phyloP scores from a whole-genome alignment of 2,113 vertebrate genomes.

The Notothenia rossii region DNA sequence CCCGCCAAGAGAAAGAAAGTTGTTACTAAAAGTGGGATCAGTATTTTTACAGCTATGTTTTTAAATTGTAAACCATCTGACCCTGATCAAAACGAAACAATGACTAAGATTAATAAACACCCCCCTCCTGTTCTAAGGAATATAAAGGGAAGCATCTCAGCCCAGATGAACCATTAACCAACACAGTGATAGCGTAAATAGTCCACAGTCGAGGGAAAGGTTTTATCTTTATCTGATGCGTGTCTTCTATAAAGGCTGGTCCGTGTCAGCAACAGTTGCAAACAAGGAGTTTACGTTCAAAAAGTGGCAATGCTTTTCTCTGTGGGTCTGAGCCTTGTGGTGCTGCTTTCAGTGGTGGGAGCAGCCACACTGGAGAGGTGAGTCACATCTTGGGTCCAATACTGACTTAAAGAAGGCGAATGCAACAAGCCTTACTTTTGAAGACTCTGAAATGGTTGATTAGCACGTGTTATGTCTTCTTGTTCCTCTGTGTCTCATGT shows the following conservation, averaged over 20 bases:
- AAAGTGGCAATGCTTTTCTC: constrained; percentile 22
- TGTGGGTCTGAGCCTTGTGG: constrained; percentile 27
- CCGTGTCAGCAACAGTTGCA: not conserved
- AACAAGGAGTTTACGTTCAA: not conserved
- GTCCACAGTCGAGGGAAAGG: constrained; percentile 26
- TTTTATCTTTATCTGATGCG: constrained; percentile 44
- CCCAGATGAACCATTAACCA: constrained; percentile 47
- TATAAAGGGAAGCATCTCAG: no score
- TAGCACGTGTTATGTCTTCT: not conserved
- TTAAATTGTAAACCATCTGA: not conserved
- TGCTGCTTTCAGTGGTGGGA: constrained; percentile 35
- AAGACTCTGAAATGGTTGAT: no score
- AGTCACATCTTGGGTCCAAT: not conserved
- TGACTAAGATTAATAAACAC: no score
- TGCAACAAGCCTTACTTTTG: not conserved
- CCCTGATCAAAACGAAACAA: not conserved
- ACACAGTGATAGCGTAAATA: not conserved
- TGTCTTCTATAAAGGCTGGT: constrained; percentile 27
- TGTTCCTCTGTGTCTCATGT: not conserved
- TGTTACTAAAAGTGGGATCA: not conserved
- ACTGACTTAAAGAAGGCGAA: not conserved
- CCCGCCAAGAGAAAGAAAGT: not conserved
- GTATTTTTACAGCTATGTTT: not conserved
- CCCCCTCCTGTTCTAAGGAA: not conserved
- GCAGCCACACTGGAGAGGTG: constrained; percentile 48